These are phyloP conservation scores for Leguminivora glycinivorella DNA, from an alignment of 1,140 invertebrate genomes.

Conservation along the genomic window DNA sequence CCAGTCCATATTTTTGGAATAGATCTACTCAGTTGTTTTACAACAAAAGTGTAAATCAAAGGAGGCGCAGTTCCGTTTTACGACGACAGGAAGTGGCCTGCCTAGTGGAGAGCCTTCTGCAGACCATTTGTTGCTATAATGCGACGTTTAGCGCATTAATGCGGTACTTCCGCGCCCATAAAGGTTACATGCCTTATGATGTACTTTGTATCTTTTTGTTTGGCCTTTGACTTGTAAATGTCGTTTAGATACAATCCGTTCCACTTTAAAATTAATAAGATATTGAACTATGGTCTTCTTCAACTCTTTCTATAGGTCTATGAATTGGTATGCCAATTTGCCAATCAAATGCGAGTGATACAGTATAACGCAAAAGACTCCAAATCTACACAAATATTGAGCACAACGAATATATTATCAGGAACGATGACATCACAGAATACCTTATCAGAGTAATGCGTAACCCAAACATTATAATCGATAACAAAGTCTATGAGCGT, in stretches of 20 bases:
- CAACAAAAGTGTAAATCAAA: slow-evolving; percentile 56
- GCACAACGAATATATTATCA: background rate
- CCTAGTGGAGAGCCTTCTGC: slow-evolving; percentile 11
- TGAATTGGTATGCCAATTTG: background rate
- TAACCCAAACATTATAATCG: slow-evolving; percentile 10
- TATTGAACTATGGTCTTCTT: background rate
- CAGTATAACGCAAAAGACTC: background rate
- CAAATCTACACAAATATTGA: background rate
- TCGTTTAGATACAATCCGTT: background rate
- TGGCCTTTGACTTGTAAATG: background rate
- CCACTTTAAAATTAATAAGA: background rate
- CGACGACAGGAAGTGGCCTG: slow-evolving; percentile 38
- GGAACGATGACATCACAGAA: background rate
- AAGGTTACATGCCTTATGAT: background rate
- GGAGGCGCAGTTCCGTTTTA: slow-evolving; percentile 60
- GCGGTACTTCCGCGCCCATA: slow-evolving; percentile 4
- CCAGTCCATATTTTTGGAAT: too few relatives aligned
- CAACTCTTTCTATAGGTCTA: background rate
- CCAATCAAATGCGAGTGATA: background rate
- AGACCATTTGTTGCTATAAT: slow-evolving; percentile 22
- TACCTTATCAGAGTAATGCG: background rate
- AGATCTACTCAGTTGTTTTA: background rate
- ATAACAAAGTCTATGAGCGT: background rate
- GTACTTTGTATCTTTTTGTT: background rate
- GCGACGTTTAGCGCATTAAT: slow-evolving; percentile 24